phyloP scores from a whole-genome alignment of 2,113 vertebrate genomes.

The Psephotus haematonotus region DNA sequence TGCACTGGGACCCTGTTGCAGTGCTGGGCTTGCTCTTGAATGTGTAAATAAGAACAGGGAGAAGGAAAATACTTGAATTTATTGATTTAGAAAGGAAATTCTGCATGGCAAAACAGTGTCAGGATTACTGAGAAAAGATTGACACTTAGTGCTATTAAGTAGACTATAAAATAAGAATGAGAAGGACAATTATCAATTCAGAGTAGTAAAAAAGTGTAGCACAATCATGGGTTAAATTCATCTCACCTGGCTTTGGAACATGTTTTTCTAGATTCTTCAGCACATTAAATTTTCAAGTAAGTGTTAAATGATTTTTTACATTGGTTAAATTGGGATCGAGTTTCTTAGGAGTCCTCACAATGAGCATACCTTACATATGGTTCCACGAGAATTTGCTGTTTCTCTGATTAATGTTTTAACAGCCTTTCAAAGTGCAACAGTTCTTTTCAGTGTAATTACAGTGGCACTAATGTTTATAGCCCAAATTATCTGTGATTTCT shows the following conservation, averaged over 20 bases:
- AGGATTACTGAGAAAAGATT: neutral
- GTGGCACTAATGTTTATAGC: neutral
- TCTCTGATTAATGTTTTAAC: neutral
- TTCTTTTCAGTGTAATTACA: neutral
- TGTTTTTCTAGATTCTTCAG: neutral
- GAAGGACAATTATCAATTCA: neutral
- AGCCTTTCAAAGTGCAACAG: neutral
- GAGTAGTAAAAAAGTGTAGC: neutral
- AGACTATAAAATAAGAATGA: neutral
- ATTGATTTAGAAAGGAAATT: neutral
- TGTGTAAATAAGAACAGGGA: neutral
- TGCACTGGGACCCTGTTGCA: neutral
- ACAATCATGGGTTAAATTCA: neutral
- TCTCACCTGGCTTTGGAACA: neutral
- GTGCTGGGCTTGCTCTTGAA: neutral
- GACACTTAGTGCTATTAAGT: neutral
- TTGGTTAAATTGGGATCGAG: neutral
- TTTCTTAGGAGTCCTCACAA: neutral
- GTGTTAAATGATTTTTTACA: neutral
- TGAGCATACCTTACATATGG: neutral
- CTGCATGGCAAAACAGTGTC: neutral
- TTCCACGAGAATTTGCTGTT: neutral
- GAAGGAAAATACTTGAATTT: neutral
- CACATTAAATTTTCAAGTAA: neutral
- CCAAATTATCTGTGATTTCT: neutral